Base-by-base conservation (phyloP, 2,888 invertebrate species). In the Anthrax anthrax region DNA sequence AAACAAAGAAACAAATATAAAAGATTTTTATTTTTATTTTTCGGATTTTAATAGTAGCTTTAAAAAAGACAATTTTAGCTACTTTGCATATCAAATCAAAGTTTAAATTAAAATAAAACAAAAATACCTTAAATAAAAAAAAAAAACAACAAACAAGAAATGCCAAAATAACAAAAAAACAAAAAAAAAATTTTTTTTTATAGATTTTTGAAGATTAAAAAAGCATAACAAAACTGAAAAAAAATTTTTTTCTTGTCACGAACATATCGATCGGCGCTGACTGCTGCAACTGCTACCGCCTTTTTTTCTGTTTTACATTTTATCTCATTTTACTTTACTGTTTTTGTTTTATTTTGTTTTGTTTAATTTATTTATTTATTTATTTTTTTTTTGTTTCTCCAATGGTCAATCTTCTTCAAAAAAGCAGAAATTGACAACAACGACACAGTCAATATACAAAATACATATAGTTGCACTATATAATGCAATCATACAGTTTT, bases 51-150 rank as follows among this genome's bases (percentile, higher is more conserved):
- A 23, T 23, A 23, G 23, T 23, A 6, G 23, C 23, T 6, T 4
- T 4, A 8, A 23, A 4, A 4, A 23, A 23, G 23, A 23, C 23
- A 4, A 23, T 23, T 23, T 6, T 18, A 46, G 41, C 46, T 37
- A 46, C 41, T 46, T 46, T 46, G 46, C 46, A 46, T 46, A 46
- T 46, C 46, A 41, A 37, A 16, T 18, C 14, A 37, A 42, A 46
- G 42, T 45, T 45, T 40, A 45, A 40, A 36, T 40, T 45, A 32
- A 32, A 12, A 4, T 12, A 12, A 9, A 27, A 9, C 23, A 27
- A 8, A 5, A 27, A 27, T 27, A 8, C 23, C 23, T 9, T 8
- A 23, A 23, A 23, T 6, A 27, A 27, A 27, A 27, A 27, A 27
- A 27, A 27, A 27, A 27, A 27, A 27, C 23, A 23, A 23, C 23